A percentile compares a stretch with the other conserved stretches of the same genome.
phyloP scores from a whole-genome alignment of 1,140 invertebrate genomes.

The Drosophila tropicalis region DNA sequence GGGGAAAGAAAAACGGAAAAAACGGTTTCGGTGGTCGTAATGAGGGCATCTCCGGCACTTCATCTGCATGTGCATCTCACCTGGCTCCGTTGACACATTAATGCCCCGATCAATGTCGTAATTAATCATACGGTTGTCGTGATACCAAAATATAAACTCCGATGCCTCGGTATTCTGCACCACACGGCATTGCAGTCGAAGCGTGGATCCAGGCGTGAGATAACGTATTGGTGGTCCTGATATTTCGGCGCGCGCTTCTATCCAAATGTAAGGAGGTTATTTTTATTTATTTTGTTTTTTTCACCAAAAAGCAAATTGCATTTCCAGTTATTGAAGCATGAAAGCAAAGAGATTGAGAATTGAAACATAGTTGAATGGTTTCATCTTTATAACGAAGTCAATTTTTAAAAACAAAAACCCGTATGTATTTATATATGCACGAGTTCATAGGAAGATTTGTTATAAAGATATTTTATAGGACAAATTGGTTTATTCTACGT shows the following conservation, averaged over 20 bases:
- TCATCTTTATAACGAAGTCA: too few relatives aligned
- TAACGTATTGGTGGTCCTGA: slow-evolving; percentile 92
- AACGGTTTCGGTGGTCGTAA: background rate
- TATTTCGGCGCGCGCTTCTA: slow-evolving; percentile 94
- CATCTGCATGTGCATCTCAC: slow-evolving; percentile 49
- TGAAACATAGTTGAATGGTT: too few relatives aligned
- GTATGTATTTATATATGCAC: too few relatives aligned
- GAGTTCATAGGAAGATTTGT: too few relatives aligned
- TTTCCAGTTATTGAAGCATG: background rate
- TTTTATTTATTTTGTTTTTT: too few relatives aligned
- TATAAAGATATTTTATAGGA: too few relatives aligned
- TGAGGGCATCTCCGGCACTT: background rate
- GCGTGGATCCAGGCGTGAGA: slow-evolving; percentile 92
- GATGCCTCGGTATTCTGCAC: slow-evolving; percentile 92
- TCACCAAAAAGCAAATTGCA: background rate
- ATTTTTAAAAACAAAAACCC: too few relatives aligned
- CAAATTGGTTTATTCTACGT: too few relatives aligned
- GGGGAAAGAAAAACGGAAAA: slow-evolving; percentile 18
- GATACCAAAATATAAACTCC: slow-evolving; percentile 95
- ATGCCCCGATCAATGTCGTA: slow-evolving; percentile 93
- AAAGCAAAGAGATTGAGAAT: too few relatives aligned
- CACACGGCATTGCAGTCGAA: slow-evolving; percentile 91
- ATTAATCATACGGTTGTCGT: slow-evolving; percentile 95
- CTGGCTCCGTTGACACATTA: slow-evolving; percentile 89
- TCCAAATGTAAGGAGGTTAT: slow-evolving; percentile 45